A percentile compares a stretch with the other conserved stretches of the same genome.
phyloP scores from a whole-genome alignment of 2,113 vertebrate genomes.

The Saimiri boliviensis region DNA sequence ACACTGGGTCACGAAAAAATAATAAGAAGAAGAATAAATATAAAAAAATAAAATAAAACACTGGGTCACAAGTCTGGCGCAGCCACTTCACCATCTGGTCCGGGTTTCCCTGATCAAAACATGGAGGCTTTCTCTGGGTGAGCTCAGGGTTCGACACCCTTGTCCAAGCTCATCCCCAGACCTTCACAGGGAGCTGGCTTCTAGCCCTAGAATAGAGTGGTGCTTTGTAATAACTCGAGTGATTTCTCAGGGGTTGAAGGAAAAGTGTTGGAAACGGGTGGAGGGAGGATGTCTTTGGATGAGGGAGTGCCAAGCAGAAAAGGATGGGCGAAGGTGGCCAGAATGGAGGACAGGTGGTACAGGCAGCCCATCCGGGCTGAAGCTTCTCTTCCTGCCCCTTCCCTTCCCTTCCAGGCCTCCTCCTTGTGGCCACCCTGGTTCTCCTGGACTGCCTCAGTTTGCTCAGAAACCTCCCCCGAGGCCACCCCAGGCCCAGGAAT shows the following conservation, averaged over 20 bases:
- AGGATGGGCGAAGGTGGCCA: too few species aligned
- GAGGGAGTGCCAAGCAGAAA: neutral
- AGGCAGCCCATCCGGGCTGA: neutral
- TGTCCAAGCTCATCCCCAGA: neutral
- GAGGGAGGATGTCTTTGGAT: too few species aligned
- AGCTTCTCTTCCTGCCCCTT: neutral
- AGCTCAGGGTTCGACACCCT: neutral
- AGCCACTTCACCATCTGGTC: neutral
- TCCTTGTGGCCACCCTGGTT: slow-evolving; percentile 8
- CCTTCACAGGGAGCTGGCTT: neutral
- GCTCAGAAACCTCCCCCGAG: slow-evolving; percentile 43
- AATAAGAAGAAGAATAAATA: too few species aligned
- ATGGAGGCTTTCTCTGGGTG: neutral
- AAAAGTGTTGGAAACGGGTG: neutral
- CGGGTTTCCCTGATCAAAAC: neutral
- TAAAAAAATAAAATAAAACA: too few species aligned
- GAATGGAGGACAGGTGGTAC: neutral
- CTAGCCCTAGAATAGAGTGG: neutral
- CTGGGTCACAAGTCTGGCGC: neutral
- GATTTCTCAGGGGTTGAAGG: neutral
- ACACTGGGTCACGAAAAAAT: too few species aligned
- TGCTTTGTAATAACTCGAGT: neutral
- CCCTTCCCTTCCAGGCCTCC: slow-evolving; percentile 32
- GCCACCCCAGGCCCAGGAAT: neutral
- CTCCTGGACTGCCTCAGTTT: neutral